Evolutionary conservation across 2,888 invertebrate species (phyloP).

Genomic region (Rotaria socialis): DNA sequence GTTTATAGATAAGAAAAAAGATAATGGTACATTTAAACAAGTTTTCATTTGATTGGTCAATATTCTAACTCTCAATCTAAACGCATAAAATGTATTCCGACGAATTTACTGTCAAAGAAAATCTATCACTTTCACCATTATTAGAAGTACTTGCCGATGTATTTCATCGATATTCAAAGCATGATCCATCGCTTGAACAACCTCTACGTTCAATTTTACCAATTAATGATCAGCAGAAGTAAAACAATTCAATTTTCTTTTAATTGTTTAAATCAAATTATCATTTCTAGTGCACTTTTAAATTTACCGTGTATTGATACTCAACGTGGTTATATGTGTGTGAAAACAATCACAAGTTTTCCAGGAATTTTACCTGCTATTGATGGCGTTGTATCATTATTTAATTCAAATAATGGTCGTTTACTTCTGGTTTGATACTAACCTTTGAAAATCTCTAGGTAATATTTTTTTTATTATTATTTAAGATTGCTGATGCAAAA

Average conservation of each 20-base stretch:
- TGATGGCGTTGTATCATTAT: constrained; percentile 10
- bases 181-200: background rate
- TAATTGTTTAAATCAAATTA: background rate
- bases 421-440: background rate
- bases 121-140: background rate
- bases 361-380: background rate
- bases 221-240: background rate
- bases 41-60: no score
- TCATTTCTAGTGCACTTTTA: background rate
- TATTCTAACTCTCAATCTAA: no score
- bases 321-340: background rate
- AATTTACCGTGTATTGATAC: background rate
- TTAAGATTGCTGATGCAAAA: constrained; percentile 29
- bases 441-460: background rate
- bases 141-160: background rate
- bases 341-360: background rate
- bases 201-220: constrained; percentile 8
- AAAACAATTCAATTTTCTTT: background rate
- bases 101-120: background rate
- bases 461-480: background rate
- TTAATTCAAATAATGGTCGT: constrained; percentile 22
- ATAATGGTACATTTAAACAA: no score
- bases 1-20: no score
- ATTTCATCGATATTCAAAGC: background rate
- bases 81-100: background rate